phyloP scores from a whole-genome alignment of 2,888 invertebrate species.

The Brenthis daphne region DNA sequence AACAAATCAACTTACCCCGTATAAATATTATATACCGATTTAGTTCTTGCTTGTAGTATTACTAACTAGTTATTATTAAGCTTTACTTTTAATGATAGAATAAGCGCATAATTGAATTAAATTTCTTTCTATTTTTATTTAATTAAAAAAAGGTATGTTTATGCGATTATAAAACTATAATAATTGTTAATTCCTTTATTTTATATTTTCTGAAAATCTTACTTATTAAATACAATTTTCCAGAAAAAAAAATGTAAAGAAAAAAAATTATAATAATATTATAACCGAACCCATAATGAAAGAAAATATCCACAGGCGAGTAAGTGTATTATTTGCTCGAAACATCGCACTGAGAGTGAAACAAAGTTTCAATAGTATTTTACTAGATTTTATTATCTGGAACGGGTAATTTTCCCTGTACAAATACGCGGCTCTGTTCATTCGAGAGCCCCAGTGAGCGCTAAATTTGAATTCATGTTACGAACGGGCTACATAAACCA shows the following conservation, averaged over 20 bases:
- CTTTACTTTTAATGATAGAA: neutral
- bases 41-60: constrained; percentile 8
- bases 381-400: constrained; percentile 67
- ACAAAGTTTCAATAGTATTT: constrained; percentile 65
- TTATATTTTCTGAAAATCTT: no score
- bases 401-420: constrained; percentile 66
- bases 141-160: no score
- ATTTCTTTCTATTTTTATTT: no score
- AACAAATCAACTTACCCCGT: constrained; percentile 53
- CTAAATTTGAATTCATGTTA: constrained; percentile 81
- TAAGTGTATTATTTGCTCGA: constrained; percentile 38
- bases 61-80: neutral
- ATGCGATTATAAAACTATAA: no score
- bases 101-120: no score
- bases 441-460: constrained; percentile 67
- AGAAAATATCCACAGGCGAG: constrained; percentile 16
- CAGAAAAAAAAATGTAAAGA: neutral
- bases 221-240: no score
- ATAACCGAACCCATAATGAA: neutral
- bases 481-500: constrained; percentile 78
- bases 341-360: constrained; percentile 49
- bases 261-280: constrained; percentile 35
- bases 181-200: no score
- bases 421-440: constrained; percentile 65
- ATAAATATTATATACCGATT: constrained; percentile 21